A percentile compares a stretch with the other conserved stretches of the same genome.
Evolutionary conservation across 2,888 invertebrate species (phyloP).

Genomic region (Tetanocera ferruginea): DNA sequence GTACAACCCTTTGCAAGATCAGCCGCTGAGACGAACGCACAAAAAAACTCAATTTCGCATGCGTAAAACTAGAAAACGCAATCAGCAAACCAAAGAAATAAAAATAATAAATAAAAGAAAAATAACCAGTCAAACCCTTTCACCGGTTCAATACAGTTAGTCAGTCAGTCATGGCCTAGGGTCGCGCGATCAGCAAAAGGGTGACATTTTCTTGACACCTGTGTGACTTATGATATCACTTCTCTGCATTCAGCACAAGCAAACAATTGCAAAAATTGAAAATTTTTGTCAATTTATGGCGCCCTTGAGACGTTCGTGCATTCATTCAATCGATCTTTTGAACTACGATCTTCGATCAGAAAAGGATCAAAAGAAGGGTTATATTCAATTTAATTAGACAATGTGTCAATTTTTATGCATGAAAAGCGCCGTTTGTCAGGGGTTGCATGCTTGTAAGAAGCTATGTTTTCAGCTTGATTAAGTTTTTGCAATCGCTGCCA

Average conservation of each 20-base stretch:
- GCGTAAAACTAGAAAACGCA: conserved; percentile 23
- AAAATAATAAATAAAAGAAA: conserved; percentile 22
- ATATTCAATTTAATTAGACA: conserved; percentile 55
- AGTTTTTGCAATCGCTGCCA: conserved; percentile 19
- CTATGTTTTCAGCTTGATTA: conserved; percentile 32
- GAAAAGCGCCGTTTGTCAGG: conserved; percentile 26
- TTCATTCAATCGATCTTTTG: neutral
- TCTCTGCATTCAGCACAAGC: neutral
- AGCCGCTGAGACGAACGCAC: neutral
- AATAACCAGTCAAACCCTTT: neutral
- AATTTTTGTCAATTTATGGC: conserved; percentile 24
- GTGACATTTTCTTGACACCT: conserved; percentile 13
- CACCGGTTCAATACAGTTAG: neutral
- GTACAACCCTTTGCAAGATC: conserved; percentile 56
- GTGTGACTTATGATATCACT: conserved; percentile 25
- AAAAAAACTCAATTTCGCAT: conserved; percentile 20
- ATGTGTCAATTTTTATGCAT: conserved; percentile 50
- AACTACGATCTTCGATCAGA: conserved; percentile 48
- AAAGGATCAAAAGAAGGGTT: conserved; percentile 1
- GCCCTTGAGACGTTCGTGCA: conserved; percentile 1
- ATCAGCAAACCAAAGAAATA: conserved; percentile 38
- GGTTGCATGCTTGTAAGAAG: conserved; percentile 31
- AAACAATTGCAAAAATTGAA: neutral
- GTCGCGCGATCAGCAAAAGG: neutral
- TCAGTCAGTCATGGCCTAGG: neutral